Evolutionary conservation across 1,140 invertebrate species (phyloP), one percentile per base, ranked within the genome.

Genomic region (Mamestra configurata): DNA sequence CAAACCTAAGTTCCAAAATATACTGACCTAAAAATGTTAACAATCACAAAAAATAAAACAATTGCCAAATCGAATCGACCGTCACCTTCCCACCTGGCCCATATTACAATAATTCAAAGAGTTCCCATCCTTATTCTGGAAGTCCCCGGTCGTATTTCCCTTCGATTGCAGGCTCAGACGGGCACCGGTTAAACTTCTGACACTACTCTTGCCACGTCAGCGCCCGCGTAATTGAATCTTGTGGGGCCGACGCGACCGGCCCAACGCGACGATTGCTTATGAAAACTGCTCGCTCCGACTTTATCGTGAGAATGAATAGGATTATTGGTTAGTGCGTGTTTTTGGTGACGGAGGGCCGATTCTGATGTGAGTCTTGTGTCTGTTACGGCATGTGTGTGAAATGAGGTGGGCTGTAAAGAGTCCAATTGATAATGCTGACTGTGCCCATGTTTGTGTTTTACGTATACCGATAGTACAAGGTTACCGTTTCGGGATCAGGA

Each of bases 161-260:
- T 70, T 70, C 66, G 66, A 70, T 43, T 49, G 66, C 66, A 70
- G 40, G 22, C 66, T 40, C 40, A 20, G 66, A 46, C 66, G 37
- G 55, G 4, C 40, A 35, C 77, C 80, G 82, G 82, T 73, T 83
- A 82, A 84, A 84, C 83, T 86, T 87, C 35, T 86, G 84, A 84
- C 85, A 46, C 37, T 70, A 22, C 20, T 43, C 66, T 24, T 40
- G 83, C 82, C 76, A 70, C 78, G 85, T 88, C 87, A 88, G 85
- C 80, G 66, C 37, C 46, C 66, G 46, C 49, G 80, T 88, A 88
- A 88, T 88, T 87, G 85, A 88, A 88, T 87, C 85, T 85, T 85
- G 81, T 46, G 85, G 83, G 82, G 82, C 82, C 79, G 24, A 49
- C 81, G 71, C 77, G 49, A 73, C 31, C 72, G 77, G 79, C 73